A percentile compares a stretch with the other conserved stretches of the same genome.
These are phyloP conservation scores for Oxytorus armatus DNA, from an alignment of 2,888 invertebrate genomes.

Conservation along the genomic window DNA sequence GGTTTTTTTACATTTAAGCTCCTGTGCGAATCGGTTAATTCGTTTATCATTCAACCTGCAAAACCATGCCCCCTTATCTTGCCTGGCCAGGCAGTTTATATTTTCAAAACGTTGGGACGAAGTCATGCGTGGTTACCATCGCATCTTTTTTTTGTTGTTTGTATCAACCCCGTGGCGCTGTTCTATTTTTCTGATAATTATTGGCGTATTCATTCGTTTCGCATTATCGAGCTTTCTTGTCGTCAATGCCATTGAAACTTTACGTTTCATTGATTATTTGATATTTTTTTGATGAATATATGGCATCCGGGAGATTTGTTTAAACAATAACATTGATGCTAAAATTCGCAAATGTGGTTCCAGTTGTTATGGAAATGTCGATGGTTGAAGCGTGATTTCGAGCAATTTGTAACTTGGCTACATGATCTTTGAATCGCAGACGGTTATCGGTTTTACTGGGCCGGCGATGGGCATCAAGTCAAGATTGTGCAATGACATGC, in stretches of 20 bases:
- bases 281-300: too few species aligned
- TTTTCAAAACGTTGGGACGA: conserved; percentile 1
- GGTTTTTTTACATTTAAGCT: conserved; percentile 18
- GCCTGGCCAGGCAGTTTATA: conserved; percentile 26
- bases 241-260: too few species aligned
- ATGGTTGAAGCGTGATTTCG: conserved; percentile 8
- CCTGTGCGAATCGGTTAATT: conserved; percentile 26
- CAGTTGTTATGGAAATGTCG: background rate
- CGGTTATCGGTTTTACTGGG: conserved; percentile 37
- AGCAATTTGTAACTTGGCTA: conserved; percentile 26
- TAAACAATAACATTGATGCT: background rate
- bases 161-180: too few species aligned
- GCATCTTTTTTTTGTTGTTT: too few species aligned
- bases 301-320: too few species aligned
- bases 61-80: conserved; percentile 33
- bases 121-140: too few species aligned
- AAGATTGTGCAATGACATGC: conserved; percentile 28
- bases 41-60: conserved; percentile 37
- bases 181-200: too few species aligned
- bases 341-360: background rate
- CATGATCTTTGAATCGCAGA: conserved; percentile 19
- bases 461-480: conserved; percentile 12
- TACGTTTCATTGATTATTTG: too few species aligned
- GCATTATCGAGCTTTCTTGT: too few species aligned
- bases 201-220: too few species aligned